Evolutionary conservation across 2,888 invertebrate species (phyloP).

Genomic region (Desoria tigrina): DNA sequence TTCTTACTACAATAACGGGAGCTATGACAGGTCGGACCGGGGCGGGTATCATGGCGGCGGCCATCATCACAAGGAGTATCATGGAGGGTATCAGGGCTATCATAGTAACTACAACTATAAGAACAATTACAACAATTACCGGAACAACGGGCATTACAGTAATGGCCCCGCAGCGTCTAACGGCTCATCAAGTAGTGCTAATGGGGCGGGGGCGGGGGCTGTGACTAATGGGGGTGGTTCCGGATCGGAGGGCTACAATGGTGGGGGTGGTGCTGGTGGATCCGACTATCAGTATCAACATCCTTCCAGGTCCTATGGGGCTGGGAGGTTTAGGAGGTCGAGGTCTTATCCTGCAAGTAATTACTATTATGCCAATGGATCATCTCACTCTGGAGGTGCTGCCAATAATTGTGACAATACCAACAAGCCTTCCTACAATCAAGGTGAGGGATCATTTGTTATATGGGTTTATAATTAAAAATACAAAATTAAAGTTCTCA

Average conservation of each 20-base stretch:
- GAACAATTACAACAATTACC: constrained; percentile 50
- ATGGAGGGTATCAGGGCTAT: constrained; percentile 34
- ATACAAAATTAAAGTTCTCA: too few species aligned
- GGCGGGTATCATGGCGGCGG: constrained; percentile 27
- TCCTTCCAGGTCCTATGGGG: constrained; percentile 43
- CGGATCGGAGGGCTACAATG: constrained; percentile 27
- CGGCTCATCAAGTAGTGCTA: constrained; percentile 18
- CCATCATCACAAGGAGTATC: constrained; percentile 19
- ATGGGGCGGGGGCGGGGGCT: constrained; percentile 19
- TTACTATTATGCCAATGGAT: constrained; percentile 51
- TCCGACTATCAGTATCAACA: constrained; percentile 29
- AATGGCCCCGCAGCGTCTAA: constrained; percentile 27
- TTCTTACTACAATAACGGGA: constrained; percentile 37
- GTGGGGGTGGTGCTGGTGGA: constrained; percentile 23
- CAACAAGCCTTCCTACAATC: constrained; percentile 54
- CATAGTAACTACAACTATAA: constrained; percentile 43
- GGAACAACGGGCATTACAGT: constrained; percentile 49
- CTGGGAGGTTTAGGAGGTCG: constrained; percentile 49
- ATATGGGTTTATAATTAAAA: too few species aligned
- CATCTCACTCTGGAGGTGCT: constrained; percentile 38
- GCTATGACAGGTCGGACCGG: constrained; percentile 19
- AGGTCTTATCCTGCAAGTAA: constrained; percentile 50
- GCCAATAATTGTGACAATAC: constrained; percentile 46
- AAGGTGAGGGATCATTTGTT: constrained; percentile 42
- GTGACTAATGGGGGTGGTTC: constrained; percentile 18